phyloP scores from a whole-genome alignment of 2,113 vertebrate genomes.

The Callipepla californica region DNA sequence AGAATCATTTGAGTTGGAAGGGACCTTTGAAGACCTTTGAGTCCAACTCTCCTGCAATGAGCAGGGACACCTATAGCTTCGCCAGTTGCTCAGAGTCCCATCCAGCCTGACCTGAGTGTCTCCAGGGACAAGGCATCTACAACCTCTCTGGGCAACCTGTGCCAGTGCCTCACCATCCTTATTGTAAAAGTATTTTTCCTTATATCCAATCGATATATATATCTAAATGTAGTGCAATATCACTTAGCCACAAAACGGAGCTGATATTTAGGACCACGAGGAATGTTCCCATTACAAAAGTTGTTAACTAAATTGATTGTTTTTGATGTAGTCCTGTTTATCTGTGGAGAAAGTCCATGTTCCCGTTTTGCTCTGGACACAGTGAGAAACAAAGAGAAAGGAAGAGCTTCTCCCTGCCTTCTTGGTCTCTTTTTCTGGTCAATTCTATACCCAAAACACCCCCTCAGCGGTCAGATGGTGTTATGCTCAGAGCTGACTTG shows the following conservation, averaged over 20 bases:
- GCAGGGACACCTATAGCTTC: too few species aligned
- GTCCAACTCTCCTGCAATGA: too few species aligned
- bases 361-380: not conserved
- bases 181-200: too few species aligned
- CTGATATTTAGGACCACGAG: not conserved
- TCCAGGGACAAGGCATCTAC: too few species aligned
- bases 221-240: not conserved
- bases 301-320: not conserved
- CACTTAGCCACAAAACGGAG: not conserved
- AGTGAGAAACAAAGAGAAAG: not conserved
- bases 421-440: not conserved
- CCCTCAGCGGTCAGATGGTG: not conserved
- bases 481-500: not conserved
- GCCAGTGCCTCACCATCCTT: too few species aligned
- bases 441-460: not conserved
- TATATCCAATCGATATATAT: too few species aligned
- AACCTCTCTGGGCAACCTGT: too few species aligned
- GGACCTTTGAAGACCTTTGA: too few species aligned
- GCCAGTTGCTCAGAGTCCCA: too few species aligned
- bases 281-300: not conserved
- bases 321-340: not conserved
- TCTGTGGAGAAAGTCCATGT: not conserved
- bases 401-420: not conserved
- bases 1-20: too few species aligned
- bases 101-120: too few species aligned